A percentile compares a stretch with the other conserved stretches of the same genome.
phyloP scores from a whole-genome alignment of 2,888 invertebrate genomes.

The Harpalus rufipes region DNA sequence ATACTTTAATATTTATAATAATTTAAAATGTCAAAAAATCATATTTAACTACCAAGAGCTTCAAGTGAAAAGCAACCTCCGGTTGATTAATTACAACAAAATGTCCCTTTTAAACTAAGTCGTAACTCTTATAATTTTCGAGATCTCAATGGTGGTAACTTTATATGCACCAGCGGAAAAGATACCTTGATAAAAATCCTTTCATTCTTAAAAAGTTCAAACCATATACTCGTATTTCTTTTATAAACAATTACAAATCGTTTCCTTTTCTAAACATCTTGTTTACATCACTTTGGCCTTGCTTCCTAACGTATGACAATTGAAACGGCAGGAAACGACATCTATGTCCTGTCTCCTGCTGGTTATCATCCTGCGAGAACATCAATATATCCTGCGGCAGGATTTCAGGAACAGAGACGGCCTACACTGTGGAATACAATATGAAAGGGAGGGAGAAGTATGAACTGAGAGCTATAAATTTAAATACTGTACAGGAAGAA shows the following conservation, averaged over 20 bases:
- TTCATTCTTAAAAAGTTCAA: too few relatives aligned
- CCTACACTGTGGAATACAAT: neutral
- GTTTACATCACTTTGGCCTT: neutral
- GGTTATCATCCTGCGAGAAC: neutral
- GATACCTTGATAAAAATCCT: too few relatives aligned
- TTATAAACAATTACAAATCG: neutral
- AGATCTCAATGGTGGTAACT: too few relatives aligned
- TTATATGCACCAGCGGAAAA: too few relatives aligned
- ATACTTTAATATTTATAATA: too few relatives aligned
- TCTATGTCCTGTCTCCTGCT: slow-evolving; percentile 22
- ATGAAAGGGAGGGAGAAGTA: neutral
- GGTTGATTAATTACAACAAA: too few relatives aligned
- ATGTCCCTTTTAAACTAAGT: too few relatives aligned
- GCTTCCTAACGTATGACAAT: neutral
- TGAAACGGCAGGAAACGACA: slow-evolving; percentile 8
- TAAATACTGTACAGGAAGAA: neutral
- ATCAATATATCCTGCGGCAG: neutral
- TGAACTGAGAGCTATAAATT: neutral
- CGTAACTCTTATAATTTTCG: too few relatives aligned
- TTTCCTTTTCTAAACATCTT: neutral
- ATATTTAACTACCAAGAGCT: too few relatives aligned
- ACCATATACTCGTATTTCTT: neutral
- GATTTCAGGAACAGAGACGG: neutral
- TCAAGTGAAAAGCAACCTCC: too few relatives aligned
- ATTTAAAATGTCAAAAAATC: too few relatives aligned